Percentiles rank a stretch among this genome's conserved stretches.
Evolutionary conservation across 2,113 vertebrate genomes (phyloP).

Genomic region (Turnix velox): DNA sequence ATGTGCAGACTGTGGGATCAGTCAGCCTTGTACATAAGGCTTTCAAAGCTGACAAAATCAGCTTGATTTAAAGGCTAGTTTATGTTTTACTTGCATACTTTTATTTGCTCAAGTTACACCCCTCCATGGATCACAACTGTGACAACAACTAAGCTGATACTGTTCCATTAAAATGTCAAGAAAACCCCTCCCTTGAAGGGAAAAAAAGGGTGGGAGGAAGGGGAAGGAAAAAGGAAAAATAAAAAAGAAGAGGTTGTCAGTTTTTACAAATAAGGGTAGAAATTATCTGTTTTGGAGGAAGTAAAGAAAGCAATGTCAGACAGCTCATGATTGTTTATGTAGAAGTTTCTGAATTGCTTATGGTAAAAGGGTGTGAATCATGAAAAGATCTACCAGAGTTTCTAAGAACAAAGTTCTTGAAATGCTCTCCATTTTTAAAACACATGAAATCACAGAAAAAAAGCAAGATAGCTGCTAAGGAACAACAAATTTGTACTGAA

Average conservation of each 20-base stretch:
- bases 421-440: background rate
- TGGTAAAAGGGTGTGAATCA: background rate
- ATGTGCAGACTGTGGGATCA: background rate
- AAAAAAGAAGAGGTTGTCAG: background rate
- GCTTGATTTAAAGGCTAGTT: conserved; percentile 5
- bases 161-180: conserved; percentile 1
- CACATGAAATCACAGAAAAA: background rate
- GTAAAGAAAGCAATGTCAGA: background rate
- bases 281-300: background rate
- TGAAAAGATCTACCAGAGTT: background rate
- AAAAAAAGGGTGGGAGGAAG: background rate
- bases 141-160: background rate
- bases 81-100: conserved; percentile 14
- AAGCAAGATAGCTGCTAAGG: background rate
- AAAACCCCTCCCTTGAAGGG: background rate
- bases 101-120: conserved; percentile 9
- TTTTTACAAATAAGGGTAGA: background rate
- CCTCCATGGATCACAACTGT: background rate
- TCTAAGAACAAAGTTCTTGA: background rate
- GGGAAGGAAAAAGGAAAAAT: background rate
- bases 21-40: background rate
- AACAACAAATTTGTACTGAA: background rate
- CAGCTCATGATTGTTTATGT: background rate
- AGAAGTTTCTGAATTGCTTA: background rate
- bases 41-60: background rate